These are phyloP conservation scores for Pipra filicauda DNA, from an alignment of 2,113 vertebrate species.

Conservation along the genomic window DNA sequence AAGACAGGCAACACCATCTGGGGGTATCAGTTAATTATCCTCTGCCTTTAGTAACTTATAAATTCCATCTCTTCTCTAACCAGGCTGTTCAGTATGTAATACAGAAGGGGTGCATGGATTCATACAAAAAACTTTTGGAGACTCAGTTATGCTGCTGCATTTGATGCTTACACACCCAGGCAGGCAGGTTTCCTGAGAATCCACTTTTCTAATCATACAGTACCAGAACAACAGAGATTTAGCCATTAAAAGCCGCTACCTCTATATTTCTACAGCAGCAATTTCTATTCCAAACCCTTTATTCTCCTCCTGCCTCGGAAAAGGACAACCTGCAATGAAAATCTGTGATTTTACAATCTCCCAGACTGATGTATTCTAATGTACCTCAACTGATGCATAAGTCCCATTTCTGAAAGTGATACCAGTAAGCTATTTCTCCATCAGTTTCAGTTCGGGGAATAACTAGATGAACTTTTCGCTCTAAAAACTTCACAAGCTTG, in stretches of 20 bases:
- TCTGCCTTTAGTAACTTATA: background rate
- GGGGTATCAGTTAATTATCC: background rate
- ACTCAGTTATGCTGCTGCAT: background rate
- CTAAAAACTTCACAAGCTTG: background rate
- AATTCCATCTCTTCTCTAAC: background rate
- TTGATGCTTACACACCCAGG: background rate
- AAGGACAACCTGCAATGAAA: background rate
- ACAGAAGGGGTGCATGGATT: background rate
- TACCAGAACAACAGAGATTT: background rate
- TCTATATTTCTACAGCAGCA: background rate
- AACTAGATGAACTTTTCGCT: background rate
- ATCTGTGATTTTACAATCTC: background rate
- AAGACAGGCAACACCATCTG: background rate
- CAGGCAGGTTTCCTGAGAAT: background rate
- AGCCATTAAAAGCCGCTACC: background rate
- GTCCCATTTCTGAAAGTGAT: background rate
- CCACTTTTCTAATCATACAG: background rate
- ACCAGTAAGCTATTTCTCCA: background rate
- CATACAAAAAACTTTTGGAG: background rate
- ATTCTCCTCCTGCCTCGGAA: background rate
- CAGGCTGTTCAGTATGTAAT: background rate
- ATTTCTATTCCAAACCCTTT: background rate
- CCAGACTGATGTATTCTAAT: background rate
- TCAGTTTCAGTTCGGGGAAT: accelerated
- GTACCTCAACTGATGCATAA: background rate